phyloP scores from a whole-genome alignment of 2,797 vertebrate species.

The Allobates femoralis region DNA sequence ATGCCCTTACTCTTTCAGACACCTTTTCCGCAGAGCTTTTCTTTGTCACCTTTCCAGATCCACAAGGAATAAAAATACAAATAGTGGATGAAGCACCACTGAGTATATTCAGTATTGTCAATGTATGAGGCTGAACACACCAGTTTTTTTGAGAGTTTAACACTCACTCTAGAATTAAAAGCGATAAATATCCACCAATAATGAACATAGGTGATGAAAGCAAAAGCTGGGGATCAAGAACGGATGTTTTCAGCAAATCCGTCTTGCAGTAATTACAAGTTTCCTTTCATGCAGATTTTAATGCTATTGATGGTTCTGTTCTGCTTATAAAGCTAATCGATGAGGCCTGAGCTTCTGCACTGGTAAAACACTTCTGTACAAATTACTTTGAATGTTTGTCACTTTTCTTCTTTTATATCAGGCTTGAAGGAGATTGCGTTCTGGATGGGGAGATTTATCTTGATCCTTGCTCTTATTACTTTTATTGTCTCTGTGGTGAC shows the following conservation, averaged over 20 bases:
- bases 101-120: not conserved
- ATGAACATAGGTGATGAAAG: slow-evolving; percentile 9
- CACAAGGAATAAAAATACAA: no score
- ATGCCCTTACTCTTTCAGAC: not conserved
- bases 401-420: slow-evolving; percentile 19
- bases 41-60: not conserved
- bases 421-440: slow-evolving; percentile 42
- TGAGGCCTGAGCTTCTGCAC: not conserved
- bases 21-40: not conserved
- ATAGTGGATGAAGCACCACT: not conserved
- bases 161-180: not conserved
- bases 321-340: not conserved
- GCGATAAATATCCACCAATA: not conserved
- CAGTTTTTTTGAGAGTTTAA: not conserved
- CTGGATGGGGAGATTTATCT: slow-evolving; percentile 38
- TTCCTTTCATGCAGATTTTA: slow-evolving; percentile 28
- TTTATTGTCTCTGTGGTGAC: slow-evolving; percentile 32
- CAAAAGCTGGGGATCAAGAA: not conserved
- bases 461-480: slow-evolving; percentile 46
- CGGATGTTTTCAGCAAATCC: slow-evolving; percentile 16
- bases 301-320: slow-evolving; percentile 19
- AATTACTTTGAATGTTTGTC: not conserved
- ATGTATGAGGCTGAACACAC: not conserved
- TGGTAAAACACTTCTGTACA: not conserved
- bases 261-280: not conserved